Conservation (phyloP, 1,140 invertebrate genomes). For the Saxidomus purpurata region DNA sequence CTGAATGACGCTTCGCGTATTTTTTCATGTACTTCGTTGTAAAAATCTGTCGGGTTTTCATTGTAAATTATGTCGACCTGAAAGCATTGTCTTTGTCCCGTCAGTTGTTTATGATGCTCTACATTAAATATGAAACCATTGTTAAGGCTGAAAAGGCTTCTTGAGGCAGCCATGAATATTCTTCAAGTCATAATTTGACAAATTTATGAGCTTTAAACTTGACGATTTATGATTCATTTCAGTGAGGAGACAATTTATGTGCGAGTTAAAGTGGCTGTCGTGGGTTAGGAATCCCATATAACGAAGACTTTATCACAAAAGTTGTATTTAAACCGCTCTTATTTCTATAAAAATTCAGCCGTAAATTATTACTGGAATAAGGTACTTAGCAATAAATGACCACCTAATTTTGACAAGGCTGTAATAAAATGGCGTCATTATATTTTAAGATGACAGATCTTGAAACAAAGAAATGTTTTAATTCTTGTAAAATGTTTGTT, state of each 20-base stretch:
- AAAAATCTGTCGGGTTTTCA: not conserved
- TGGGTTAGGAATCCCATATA: slow-evolving; percentile 19
- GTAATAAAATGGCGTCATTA: slow-evolving; percentile 4
- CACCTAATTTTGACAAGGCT: slow-evolving; percentile 15
- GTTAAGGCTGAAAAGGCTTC: slow-evolving; percentile 33
- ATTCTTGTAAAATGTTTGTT: not conserved
- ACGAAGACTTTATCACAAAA: slow-evolving; percentile 5
- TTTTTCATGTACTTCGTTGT: no score
- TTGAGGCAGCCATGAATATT: slow-evolving; percentile 56
- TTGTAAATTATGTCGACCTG: slow-evolving; percentile 6
- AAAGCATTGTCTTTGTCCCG: slow-evolving; percentile 29
- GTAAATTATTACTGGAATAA: slow-evolving; percentile 19
- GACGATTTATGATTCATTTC: slow-evolving; percentile 47
- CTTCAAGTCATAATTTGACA: slow-evolving; percentile 52
- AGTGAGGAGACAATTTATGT: slow-evolving; percentile 55
- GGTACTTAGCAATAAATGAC: slow-evolving; percentile 47
- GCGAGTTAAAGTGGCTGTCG: slow-evolving; percentile 35
- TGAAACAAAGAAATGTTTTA: slow-evolving; percentile 28
- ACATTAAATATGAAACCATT: slow-evolving; percentile 61
- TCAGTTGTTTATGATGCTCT: slow-evolving; percentile 27
- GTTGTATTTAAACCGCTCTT: not conserved
- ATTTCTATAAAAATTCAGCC: not conserved
- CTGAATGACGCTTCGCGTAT: no score
- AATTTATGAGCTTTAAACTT: slow-evolving; percentile 53
- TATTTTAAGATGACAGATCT: slow-evolving; percentile 12